phyloP scores from a whole-genome alignment of 1,140 invertebrate species.

The Hypsibius dujardini region DNA sequence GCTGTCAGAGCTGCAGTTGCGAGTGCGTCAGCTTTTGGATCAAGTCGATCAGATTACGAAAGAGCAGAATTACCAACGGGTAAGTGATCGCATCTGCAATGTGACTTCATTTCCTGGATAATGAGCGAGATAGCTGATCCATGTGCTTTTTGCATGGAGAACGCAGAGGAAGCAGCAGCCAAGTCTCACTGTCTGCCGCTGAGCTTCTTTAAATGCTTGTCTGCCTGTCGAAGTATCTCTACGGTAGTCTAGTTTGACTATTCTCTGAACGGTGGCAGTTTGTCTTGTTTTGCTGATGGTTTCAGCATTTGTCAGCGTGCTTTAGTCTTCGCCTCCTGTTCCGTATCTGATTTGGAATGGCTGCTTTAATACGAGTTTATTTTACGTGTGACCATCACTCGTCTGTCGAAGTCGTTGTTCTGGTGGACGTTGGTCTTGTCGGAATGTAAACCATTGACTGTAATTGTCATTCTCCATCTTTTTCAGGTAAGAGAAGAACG shows the following conservation, averaged over 20 bases:
- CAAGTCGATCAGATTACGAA: slow-evolving; percentile 98
- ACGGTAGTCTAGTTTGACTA: neutral
- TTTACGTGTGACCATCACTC: neutral
- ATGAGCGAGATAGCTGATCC: no score
- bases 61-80: slow-evolving; percentile 97
- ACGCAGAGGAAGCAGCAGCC: no score
- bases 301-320: no score
- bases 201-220: neutral
- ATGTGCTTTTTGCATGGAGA: no score
- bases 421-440: neutral
- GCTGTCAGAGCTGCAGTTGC: slow-evolving; percentile 76
- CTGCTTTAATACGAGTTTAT: neutral
- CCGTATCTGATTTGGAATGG: neutral
- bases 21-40: slow-evolving; percentile 82
- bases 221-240: neutral
- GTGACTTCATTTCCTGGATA: no score
- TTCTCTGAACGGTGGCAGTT: no score
- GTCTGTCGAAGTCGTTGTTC: neutral
- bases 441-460: neutral
- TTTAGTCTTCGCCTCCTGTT: neutral
- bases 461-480: neutral
- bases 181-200: neutral
- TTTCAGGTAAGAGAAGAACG: slow-evolving; percentile 85
- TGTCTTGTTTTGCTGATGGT: no score
- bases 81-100: slow-evolving; percentile 34